phyloP scores from a whole-genome alignment of 2,113 vertebrate genomes.

The Tamias sibiricus region DNA sequence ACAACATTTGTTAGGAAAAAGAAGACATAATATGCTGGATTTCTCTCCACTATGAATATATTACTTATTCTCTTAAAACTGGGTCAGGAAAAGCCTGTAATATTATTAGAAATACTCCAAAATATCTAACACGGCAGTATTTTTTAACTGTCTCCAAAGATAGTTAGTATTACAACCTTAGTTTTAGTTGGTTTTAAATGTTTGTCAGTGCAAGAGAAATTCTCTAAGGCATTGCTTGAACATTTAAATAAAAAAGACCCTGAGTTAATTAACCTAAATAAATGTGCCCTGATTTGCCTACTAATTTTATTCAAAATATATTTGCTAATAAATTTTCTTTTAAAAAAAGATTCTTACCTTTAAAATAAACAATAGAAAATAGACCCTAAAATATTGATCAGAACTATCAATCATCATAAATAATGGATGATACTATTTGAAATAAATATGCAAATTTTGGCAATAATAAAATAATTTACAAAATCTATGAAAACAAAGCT shows the following conservation, averaged over 20 bases:
- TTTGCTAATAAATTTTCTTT: not conserved
- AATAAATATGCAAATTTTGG: not conserved
- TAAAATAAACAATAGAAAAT: not conserved
- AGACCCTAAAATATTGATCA: not conserved
- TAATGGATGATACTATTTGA: slow-evolving; percentile 22
- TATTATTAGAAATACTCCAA: slow-evolving; percentile 55
- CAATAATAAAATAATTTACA: not conserved
- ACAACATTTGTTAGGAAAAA: slow-evolving; percentile 60
- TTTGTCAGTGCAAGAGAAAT: slow-evolving; percentile 28
- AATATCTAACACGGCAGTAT: slow-evolving; percentile 22
- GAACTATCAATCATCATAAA: not conserved
- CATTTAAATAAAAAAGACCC: slow-evolving; percentile 16
- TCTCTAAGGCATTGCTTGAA: not conserved
- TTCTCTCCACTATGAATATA: slow-evolving; percentile 52
- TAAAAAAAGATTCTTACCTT: not conserved
- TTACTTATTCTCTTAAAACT: slow-evolving; percentile 71
- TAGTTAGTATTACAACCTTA: slow-evolving; percentile 17
- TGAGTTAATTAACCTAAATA: slow-evolving; percentile 43
- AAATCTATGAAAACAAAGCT: not conserved
- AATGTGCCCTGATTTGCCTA: slow-evolving; percentile 1
- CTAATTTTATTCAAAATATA: slow-evolving; percentile 33
- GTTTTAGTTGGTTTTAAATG: slow-evolving; percentile 29
- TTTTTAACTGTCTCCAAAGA: slow-evolving; percentile 34
- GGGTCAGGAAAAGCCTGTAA: slow-evolving; percentile 62
- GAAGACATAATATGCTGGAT: not conserved